Base-by-base conservation (phyloP, 2,888 invertebrate species). In the Junonia oenone region DNA sequence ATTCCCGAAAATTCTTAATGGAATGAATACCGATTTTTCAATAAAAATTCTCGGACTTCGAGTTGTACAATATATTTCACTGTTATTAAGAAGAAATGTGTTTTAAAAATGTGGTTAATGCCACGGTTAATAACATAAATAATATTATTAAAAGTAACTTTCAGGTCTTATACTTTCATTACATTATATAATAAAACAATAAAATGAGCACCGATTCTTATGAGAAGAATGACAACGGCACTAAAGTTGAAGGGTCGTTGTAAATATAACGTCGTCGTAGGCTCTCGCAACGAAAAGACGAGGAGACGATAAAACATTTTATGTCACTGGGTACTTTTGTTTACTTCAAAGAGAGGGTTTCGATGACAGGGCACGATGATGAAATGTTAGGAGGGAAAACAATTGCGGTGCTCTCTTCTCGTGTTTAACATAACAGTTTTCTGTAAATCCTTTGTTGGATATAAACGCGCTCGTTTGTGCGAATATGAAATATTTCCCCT, bases 301-400 rank as follows among this genome's bases (percentile, higher is more conserved):
- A 47, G 51, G 72, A 65, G 68, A 66, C 73, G 74, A 83, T 81
- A 85, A 84, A 83, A 83, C 79, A 78, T 83, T 85, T 83, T 78
- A 81, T 76, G 73, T 73, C 74, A 76, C 76, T 73, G 5, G 22
- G 22, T 22, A 75, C 76, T 81, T 77, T 80, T 83, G 79, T 83
- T 83, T 79, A 78, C 73, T 77, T 76, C 76, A 78, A 78, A 78
- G 74, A 64, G 66, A 70, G 67, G 69, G 73, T 72, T 73, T 65
- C 58, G 71, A 70, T 72, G 72, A 69, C 70, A 69, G 66, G 64
- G 51, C 15, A 40, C 11, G 38, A 35, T 35, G 35, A 40, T 40
- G 38, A 67, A 74, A 75, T 73, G 69, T 72, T 58, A 67, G 70
- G 64, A 65, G 63, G 66, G 62, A 67, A 65, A 67, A 66, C 73